Evolutionary conservation across 2,113 vertebrate species (phyloP).

Genomic region (Nothocercus nigrocapillus): DNA sequence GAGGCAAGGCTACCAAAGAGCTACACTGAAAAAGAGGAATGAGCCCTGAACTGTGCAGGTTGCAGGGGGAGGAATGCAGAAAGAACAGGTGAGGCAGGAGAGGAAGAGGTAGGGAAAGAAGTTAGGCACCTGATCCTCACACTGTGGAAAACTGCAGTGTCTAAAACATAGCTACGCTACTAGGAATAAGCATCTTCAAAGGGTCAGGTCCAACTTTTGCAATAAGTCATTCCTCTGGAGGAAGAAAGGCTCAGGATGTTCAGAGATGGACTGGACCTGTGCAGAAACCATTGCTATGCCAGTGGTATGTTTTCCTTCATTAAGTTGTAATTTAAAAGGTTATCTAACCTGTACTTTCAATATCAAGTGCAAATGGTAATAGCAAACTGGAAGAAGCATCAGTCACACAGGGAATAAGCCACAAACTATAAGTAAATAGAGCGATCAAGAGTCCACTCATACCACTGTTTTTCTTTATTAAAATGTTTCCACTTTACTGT

Average conservation of each 20-base stretch:
- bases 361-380: neutral
- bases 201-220: neutral
- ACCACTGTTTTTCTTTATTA: neutral
- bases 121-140: neutral
- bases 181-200: neutral
- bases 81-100: neutral
- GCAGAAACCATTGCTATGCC: neutral
- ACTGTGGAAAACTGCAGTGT: neutral
- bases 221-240: neutral
- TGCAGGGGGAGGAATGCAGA: neutral
- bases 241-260: neutral
- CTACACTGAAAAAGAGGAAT: neutral
- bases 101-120: neutral
- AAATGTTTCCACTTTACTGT: neutral
- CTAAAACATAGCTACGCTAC: neutral
- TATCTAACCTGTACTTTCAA: neutral
- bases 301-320: neutral
- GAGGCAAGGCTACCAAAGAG: neutral
- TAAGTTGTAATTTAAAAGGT: neutral
- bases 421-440: neutral
- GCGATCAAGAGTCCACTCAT: neutral
- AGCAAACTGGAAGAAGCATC: neutral
- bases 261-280: fast-evolving
- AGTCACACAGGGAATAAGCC: neutral
- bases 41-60: neutral